Evolutionary conservation across 2,888 invertebrate species (phyloP).

Genomic region (Mystacides longicornis): DNA sequence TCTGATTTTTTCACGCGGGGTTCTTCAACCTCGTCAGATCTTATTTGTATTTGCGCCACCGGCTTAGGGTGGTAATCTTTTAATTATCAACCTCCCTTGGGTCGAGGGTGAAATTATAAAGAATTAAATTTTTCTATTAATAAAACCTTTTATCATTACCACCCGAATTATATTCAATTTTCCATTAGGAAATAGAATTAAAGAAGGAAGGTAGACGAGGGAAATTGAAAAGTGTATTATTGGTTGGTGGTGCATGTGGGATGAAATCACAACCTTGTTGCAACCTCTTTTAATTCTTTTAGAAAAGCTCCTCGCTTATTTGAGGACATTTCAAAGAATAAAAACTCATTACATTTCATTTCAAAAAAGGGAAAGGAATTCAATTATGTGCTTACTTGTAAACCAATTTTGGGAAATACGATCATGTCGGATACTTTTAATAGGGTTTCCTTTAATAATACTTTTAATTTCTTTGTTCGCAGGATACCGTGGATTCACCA

Average conservation of each 20-base stretch:
- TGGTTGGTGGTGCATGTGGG: too few species aligned
- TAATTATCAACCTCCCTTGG: neutral
- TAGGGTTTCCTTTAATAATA: neutral
- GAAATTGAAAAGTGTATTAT: neutral
- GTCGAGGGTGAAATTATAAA: neutral
- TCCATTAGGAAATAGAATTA: neutral
- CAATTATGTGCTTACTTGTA: too few species aligned
- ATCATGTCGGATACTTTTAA: too few species aligned
- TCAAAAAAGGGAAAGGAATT: too few species aligned
- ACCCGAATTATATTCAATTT: neutral
- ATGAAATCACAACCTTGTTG: too few species aligned
- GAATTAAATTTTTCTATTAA: neutral
- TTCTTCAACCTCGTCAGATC: neutral
- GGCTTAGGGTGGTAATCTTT: neutral
- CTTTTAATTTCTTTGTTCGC: constrained; percentile 4
- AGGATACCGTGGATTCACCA: constrained; percentile 16
- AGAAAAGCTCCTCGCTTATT: too few species aligned
- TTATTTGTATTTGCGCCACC: neutral
- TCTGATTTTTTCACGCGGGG: neutral
- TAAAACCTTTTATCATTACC: neutral
- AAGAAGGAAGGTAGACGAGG: neutral
- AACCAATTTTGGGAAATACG: too few species aligned
- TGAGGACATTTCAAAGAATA: too few species aligned
- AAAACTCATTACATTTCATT: too few species aligned
- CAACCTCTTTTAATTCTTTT: too few species aligned